Conservation (phyloP, 2,888 invertebrate genomes). For the Cremastinae sp. region DNA sequence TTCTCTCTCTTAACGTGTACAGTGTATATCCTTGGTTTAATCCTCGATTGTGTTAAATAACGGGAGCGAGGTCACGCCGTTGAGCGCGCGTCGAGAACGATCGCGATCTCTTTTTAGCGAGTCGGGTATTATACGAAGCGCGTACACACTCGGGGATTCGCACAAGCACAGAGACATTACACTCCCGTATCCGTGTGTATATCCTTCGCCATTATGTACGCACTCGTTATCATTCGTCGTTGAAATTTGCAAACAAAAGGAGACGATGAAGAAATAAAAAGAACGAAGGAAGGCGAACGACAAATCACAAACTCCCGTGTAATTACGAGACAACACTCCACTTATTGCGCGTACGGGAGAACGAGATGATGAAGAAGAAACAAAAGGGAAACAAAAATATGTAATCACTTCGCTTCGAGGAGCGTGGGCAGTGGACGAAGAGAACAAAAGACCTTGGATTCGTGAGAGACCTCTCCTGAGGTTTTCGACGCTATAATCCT, state of each 20-base stretch:
- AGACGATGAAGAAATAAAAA: background rate
- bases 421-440: conserved; percentile 8
- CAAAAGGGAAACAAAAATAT: background rate
- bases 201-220: conserved; percentile 3
- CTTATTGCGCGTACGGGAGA: background rate
- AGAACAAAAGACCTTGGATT: conserved; percentile 57
- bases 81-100: conserved; percentile 40
- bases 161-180: conserved; percentile 19
- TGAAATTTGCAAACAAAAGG: conserved; percentile 2
- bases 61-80: conserved; percentile 60
- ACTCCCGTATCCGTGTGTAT: conserved; percentile 5
- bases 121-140: conserved; percentile 11
- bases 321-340: conserved; percentile 14
- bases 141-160: conserved; percentile 20
- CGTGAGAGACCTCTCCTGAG: conserved; percentile 16
- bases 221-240: conserved; percentile 29
- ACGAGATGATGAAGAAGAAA: background rate
- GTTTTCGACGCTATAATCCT: conserved; percentile 31
- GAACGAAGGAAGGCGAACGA: conserved; percentile 10
- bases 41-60: conserved; percentile 60
- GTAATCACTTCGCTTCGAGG: conserved; percentile 36
- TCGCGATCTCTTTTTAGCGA: conserved; percentile 47
- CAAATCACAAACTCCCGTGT: conserved; percentile 24
- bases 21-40: conserved; percentile 57
- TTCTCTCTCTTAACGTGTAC: background rate